Base-by-base conservation (phyloP, 2,797 vertebrate species). In the Petrocephalus sullivani region DNA sequence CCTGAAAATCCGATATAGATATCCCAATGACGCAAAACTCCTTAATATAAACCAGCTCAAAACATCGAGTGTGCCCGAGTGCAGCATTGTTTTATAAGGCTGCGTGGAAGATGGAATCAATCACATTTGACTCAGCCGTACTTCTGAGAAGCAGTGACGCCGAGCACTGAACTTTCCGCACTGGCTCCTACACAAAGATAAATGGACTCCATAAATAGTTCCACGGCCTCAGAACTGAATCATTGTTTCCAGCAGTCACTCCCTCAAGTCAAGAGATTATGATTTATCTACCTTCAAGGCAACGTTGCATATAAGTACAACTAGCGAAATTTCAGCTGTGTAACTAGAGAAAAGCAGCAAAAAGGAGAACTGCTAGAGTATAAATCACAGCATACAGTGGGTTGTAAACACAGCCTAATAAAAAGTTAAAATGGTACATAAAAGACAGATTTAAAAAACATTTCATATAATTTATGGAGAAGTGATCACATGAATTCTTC, bases 151-250 rank as follows among this genome's bases (percentile, higher is more conserved):
- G 21, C 58, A 12, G 37, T 10, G 37, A 86, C 7, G 60, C 57
- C 41, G 14, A 60, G 85, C 41, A 64, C 33, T 87, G 85, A 87
- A 64, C 85, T 87, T 87, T 64, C 58, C 41, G 58, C 57, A 64
- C 58, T 61, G 37, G 85, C 33, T 87, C 85, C 37, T 19, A 64
- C 85, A 87, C 85, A 46, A 87, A 64, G 85, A 87, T 64, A 14
- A 87, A 87, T 61, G 84, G 84, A 85, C 84, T 19, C 84, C 84
- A 85, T 85, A 85, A 85, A 85, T 85, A 85, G 84, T 58, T 85
- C 14, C 56, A 87, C 37, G 1, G 85, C 85, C 85, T 16, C 58
- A 87, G 85, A 57, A 87, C 85, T 64, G 58, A 87, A 87, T 87
- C 85, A 61, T 28, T 87, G 85, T 51, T 64, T 87, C 58, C 85